phyloP scores from a whole-genome alignment of 2,113 vertebrate genomes.

The Cinclus cinclus region DNA sequence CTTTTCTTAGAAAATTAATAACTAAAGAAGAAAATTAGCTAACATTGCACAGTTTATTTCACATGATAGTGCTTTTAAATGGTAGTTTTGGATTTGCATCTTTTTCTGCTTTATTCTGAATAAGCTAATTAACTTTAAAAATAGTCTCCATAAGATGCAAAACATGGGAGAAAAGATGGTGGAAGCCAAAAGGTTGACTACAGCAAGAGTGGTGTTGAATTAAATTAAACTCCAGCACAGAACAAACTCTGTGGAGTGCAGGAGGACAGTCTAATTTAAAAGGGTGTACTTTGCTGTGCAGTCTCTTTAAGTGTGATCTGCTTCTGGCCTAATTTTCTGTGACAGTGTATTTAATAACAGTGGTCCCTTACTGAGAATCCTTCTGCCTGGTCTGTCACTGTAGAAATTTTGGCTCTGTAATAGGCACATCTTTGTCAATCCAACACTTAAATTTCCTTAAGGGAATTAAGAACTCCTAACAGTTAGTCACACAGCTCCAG shows the following conservation, averaged over 20 bases:
- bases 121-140: conserved; percentile 65
- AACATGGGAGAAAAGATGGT: conserved; percentile 55
- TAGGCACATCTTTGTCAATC: not conserved
- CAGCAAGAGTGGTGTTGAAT: conserved; percentile 38
- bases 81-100: not conserved
- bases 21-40: not conserved
- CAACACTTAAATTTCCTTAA: not conserved
- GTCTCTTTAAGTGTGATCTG: conserved; percentile 16
- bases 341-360: conserved; percentile 58
- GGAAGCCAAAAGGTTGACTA: conserved; percentile 64
- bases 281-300: conserved; percentile 48
- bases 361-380: conserved; percentile 51
- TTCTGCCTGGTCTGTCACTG: conserved; percentile 55
- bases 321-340: conserved; percentile 57
- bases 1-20: not conserved
- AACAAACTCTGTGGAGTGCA: conserved; percentile 1
- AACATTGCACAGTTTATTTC: not conserved
- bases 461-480: conserved; percentile 4
- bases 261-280: conserved; percentile 25
- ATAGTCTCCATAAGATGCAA: conserved; percentile 48
- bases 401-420: conserved; percentile 25
- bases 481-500: not conserved
- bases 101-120: conserved; percentile 48
- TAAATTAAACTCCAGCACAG: conserved; percentile 46
- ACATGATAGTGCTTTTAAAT: not conserved